Evolutionary conservation across 2,888 invertebrate genomes (phyloP).

Genomic region (Diogma glabrata): DNA sequence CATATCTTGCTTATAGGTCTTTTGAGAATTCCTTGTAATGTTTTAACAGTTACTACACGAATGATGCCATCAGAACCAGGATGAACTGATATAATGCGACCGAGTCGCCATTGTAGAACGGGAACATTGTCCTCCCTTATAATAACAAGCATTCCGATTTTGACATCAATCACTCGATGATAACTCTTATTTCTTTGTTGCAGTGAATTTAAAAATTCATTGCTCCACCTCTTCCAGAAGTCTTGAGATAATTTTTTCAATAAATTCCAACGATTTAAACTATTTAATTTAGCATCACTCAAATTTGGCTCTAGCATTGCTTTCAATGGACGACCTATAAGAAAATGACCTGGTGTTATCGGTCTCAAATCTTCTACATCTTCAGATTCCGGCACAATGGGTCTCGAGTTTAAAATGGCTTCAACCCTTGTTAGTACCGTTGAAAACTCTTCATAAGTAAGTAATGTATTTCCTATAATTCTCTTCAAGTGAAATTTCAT

Average conservation of each 20-base stretch:
- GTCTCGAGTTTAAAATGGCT: background rate
- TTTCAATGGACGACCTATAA: slow-evolving; percentile 16
- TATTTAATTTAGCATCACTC: background rate
- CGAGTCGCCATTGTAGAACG: background rate
- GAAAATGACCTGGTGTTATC: slow-evolving; percentile 21
- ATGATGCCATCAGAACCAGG: background rate
- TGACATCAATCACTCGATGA: background rate
- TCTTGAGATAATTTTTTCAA: background rate
- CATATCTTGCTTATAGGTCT: background rate
- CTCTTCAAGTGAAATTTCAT: background rate
- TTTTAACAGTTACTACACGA: background rate
- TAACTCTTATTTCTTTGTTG: background rate
- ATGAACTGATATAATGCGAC: background rate
- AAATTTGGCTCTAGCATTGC: background rate
- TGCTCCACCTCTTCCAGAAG: background rate
- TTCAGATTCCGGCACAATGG: background rate
- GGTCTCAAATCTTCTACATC: background rate
- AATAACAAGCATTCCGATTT: background rate
- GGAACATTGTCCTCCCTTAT: background rate
- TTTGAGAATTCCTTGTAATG: background rate
- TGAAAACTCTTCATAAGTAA: background rate
- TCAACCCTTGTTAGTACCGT: background rate
- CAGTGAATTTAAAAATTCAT: background rate
- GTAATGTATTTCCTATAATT: background rate
- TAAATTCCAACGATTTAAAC: background rate